Percentiles rank a stretch among this genome's conserved stretches.
These are phyloP conservation scores for Megamerina dolium DNA, from an alignment of 2,888 invertebrate species.

Conservation along the genomic window DNA sequence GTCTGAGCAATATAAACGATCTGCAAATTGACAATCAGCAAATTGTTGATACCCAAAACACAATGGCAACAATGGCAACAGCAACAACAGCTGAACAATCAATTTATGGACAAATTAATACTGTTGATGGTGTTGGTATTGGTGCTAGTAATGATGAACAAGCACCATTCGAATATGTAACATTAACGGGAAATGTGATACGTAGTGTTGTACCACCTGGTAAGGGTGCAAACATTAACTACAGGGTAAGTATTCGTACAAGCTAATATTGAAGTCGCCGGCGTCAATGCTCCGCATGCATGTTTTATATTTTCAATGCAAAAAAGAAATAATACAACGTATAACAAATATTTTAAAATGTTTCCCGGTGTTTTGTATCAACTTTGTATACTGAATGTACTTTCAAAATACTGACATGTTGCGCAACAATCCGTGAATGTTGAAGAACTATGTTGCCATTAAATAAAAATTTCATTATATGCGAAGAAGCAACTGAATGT, in stretches of 20 bases:
- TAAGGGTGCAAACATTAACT: conserved; percentile 42
- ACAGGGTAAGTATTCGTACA: conserved; percentile 38
- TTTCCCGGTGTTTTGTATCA: too few relatives aligned
- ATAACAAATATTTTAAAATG: too few relatives aligned
- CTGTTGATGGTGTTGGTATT: conserved; percentile 12
- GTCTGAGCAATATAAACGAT: conserved; percentile 8
- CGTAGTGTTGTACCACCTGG: conserved; percentile 49
- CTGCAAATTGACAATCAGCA: conserved; percentile 14
- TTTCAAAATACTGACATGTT: too few relatives aligned
- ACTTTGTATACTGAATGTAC: too few relatives aligned
- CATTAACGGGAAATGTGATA: conserved; percentile 48
- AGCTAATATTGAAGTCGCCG: neutral
- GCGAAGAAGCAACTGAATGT: too few relatives aligned
- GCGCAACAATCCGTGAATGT: too few relatives aligned
- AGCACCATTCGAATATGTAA: conserved; percentile 44
- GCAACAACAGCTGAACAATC: conserved; percentile 21
- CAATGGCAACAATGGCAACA: conserved; percentile 20
- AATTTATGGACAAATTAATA: conserved; percentile 29
- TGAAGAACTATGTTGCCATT: too few relatives aligned
- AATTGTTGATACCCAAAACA: conserved; percentile 17
- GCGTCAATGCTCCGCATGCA: neutral
- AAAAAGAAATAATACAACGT: too few relatives aligned
- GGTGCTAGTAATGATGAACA: conserved; percentile 17
- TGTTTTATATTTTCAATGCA: too few relatives aligned
- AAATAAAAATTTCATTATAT: too few relatives aligned